Base-by-base conservation (phyloP, 2,113 vertebrate species). In the Eulemur rufifrons region DNA sequence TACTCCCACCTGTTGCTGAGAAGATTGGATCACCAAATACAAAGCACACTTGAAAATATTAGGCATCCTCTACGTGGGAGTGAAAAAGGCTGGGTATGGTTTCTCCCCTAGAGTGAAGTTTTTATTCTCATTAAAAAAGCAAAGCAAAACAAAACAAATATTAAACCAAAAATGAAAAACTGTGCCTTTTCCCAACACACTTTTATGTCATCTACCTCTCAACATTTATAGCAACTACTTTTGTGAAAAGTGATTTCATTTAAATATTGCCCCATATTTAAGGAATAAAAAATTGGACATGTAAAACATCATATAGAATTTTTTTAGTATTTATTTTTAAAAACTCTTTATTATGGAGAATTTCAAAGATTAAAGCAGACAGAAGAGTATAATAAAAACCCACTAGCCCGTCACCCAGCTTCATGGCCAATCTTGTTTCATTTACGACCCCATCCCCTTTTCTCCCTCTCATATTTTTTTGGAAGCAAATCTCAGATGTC, bases 241-340 rank as follows among this genome's bases (percentile, higher is more conserved):
- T 89, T 14, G 29, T 77, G 25, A 76, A 66, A 69, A 69, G 47
- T 73, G 45, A 73, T 94, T 74, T 34, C 27, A 86, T 81, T 86
- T 95, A 86, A 89, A 92, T 82, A 56, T 52, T 88, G 42, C 47
- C 56, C 86, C n/a, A n/a, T 54, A 54, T 54, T 54, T 52, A 50
- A 83, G 39, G 15, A 66, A 64, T 94, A 37, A 78, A 89, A 89
- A 89, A 50, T 32, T 37, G 29, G 18, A 69, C 27, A 42, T 92
- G 52, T 81, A 59, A 89, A 76, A 56, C 6, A 78, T 89, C 29
- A 25, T 68, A 69, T n/a, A n/a, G 34, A 61, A 80, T 68, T 66
- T 56, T 95, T 92, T 74, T 83, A 74, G 14, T 27, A 20, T 96
- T 69, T 74, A 47, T 94, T 92, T 81, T 39, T 15, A 56, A 91